Evolutionary conservation across 2,797 vertebrate genomes (phyloP), one percentile per base, ranked within the genome.

Genomic region (Malacoctenus gilli): DNA sequence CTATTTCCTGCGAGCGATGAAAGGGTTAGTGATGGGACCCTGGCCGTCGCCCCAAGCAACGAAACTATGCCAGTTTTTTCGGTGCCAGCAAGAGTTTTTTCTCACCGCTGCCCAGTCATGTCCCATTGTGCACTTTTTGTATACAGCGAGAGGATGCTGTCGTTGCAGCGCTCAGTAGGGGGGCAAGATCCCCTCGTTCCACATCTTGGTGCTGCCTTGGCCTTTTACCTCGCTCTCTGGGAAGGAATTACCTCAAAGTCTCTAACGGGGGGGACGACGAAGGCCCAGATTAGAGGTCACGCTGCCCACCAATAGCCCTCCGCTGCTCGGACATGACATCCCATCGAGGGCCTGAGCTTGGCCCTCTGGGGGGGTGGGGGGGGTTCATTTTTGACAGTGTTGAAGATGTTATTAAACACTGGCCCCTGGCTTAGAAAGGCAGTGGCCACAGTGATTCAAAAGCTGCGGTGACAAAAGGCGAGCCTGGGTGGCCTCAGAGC

Each of bases 271-370:
- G 79, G 75, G 75, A 80, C 59, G 72, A 77, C 78, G 88, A 89
- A 82, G 83, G 75, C 55, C 75, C 81, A 85, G 84, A 91, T 86
- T 85, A 88, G 85, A 81, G 90, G 88, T 92, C 90, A 89, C 73
- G 34, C 57, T 68, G 56, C 77, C 70, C 75, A 61, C 85, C 80
- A 91, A 88, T 75, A 76, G 85, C 63, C 85, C 79, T 79, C 58
- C 9, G 77, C 85, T 80, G 89, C 63, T 87, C 35, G 56, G 74
- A 80, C 88, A 89, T 59, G 82, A 85, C 59, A n/a, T 85, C 90
- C 90, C 88, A 82, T 83, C 76, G 79, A 47, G 82, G 77, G 75
- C 75, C 59, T 59, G 44, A 88, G 83, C 79, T 76, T 71, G 75
- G 73, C 87, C 62, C 84, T 56, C 12, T 44, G 58, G 25, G 25